Evolutionary conservation across 2,113 vertebrate species (phyloP).

Genomic region (Tringa solitaria): DNA sequence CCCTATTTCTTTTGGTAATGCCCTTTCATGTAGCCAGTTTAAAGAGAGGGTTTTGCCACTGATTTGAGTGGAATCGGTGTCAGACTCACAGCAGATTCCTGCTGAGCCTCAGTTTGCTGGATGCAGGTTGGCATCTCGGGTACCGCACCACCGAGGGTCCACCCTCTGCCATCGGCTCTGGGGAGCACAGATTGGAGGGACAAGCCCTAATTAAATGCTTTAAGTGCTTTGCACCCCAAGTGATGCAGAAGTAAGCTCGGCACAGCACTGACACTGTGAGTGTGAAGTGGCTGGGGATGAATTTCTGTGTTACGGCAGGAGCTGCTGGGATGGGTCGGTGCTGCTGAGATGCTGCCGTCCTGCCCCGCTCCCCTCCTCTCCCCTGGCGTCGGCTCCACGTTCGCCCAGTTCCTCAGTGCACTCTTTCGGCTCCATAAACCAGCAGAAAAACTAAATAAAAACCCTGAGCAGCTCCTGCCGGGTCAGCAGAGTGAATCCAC

Average conservation of each 20-base stretch:
- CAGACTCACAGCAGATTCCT: not conserved
- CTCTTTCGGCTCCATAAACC: not conserved
- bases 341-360: rapidly evolving
- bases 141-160: rapidly evolving
- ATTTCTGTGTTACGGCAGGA: rapidly evolving
- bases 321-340: not conserved
- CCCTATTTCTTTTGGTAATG: not conserved
- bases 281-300: not conserved
- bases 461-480: not conserved
- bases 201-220: not conserved
- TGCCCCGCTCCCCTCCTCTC: not conserved
- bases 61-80: not conserved
- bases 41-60: not conserved
- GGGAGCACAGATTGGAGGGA: no score
- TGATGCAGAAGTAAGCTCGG: rapidly evolving
- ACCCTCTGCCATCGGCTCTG: not conserved
- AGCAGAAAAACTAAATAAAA: not conserved
- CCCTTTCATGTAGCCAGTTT: not conserved
- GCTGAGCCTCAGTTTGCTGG: not conserved
- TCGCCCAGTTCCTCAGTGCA: not conserved
- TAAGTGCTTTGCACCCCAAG: not conserved
- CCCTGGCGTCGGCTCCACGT: rapidly evolving
- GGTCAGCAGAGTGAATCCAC: not conserved
- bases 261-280: rapidly evolving
- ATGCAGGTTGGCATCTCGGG: rapidly evolving